Conservation (phyloP, 2,888 invertebrate genomes). For the Xestia sexstrigata region DNA sequence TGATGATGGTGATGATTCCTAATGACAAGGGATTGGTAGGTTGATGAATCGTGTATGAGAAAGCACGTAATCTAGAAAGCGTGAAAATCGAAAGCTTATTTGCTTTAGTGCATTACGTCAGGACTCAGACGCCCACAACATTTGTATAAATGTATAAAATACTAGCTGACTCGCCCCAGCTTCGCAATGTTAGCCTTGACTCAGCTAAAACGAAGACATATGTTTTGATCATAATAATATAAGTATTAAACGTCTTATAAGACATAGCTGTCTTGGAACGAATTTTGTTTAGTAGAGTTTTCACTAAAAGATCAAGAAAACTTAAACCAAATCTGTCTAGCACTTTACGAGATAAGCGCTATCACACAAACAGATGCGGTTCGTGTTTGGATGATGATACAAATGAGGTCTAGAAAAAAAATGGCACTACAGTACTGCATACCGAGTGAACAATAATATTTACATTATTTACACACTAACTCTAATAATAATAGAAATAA, state of each 20-base stretch:
- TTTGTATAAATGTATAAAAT: conserved; percentile 7
- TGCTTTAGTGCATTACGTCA: conserved; percentile 30
- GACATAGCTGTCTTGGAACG: background rate
- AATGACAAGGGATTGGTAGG: no score
- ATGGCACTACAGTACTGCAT: no score
- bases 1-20: no score
- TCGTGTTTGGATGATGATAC: background rate
- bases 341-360: background rate
- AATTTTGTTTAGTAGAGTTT: background rate
- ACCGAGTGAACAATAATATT: no score
- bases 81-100: conserved; percentile 6
- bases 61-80: background rate
- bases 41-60: background rate
- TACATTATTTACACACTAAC: no score
- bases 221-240: background rate
- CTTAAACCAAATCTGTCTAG: background rate
- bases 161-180: background rate
- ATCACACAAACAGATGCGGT: background rate
- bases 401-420: background rate
- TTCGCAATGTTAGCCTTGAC: conserved; percentile 23
- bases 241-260: background rate
- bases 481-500: no score
- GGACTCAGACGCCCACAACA: conserved; percentile 19
- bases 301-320: background rate
- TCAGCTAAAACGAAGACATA: background rate